Conservation (phyloP, 2,888 invertebrate genomes). For the Tineola bisselliella region DNA sequence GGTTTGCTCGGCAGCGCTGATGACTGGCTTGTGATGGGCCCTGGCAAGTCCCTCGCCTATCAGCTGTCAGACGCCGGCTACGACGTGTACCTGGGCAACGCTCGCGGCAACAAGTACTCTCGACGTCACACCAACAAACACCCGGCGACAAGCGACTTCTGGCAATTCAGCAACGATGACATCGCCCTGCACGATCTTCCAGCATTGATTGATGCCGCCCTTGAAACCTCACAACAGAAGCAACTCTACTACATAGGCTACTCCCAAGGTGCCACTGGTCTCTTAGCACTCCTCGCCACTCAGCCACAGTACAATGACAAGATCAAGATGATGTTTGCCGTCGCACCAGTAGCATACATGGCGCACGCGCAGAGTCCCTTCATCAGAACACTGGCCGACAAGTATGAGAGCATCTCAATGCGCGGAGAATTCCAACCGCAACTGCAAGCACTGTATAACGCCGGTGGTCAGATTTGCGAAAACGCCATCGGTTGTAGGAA, state of each 20-base stretch:
- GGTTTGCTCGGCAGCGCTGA: constrained; percentile 74
- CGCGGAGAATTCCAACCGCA: constrained; percentile 40
- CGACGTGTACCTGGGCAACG: constrained; percentile 59
- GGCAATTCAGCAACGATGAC: constrained; percentile 55
- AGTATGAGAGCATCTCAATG: constrained; percentile 32
- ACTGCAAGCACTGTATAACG: constrained; percentile 31
- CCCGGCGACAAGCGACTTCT: constrained; percentile 43
- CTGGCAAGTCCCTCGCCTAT: constrained; percentile 57
- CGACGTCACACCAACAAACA: constrained; percentile 44
- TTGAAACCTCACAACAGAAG: constrained; percentile 35
- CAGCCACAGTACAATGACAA: constrained; percentile 49
- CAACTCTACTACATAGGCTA: constrained; percentile 51
- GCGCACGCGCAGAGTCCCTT: constrained; percentile 47
- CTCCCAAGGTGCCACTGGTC: constrained; percentile 41
- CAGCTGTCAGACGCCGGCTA: constrained; percentile 45
- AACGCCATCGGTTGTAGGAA: constrained; percentile 45
- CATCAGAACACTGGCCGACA: constrained; percentile 48
- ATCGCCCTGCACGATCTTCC: constrained; percentile 52
- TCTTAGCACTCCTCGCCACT: constrained; percentile 42
- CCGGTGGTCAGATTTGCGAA: constrained; percentile 46
- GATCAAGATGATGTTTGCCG: constrained; percentile 45
- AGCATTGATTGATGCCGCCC: constrained; percentile 50
- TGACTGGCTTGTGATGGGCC: constrained; percentile 74
- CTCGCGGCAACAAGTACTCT: constrained; percentile 51
- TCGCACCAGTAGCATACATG: constrained; percentile 58